Percentiles rank a stretch among this genome's conserved stretches.
These are phyloP conservation scores for Phragmatobia fuliginosa DNA, from an alignment of 2,888 invertebrate genomes.

Conservation along the genomic window DNA sequence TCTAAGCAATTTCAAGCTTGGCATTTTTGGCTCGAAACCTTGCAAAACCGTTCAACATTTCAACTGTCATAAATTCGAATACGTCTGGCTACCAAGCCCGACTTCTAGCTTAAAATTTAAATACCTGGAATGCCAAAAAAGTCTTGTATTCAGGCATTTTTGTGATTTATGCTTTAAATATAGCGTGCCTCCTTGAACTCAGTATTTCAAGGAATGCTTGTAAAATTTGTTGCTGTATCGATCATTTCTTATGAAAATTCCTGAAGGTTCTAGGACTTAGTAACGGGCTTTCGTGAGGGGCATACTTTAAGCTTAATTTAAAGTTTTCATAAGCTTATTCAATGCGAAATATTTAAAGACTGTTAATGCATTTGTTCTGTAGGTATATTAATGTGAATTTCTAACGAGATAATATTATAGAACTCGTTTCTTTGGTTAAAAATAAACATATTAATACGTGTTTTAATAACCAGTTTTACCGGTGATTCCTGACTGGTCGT, in stretches of 20 bases:
- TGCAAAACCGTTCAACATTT: conserved; percentile 41
- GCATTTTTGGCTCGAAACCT: conserved; percentile 42
- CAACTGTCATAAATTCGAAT: conserved; percentile 55
- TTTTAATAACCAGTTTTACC: not conserved
- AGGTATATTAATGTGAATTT: not conserved
- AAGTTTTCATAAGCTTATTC: not conserved
- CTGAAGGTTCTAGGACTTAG: conserved; percentile 52
- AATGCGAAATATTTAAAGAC: too few relatives aligned
- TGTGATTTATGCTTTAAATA: conserved; percentile 74
- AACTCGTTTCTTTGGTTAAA: not conserved
- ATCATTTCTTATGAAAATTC: conserved; percentile 61
- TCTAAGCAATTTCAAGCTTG: conserved; percentile 31
- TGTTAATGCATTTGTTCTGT: not conserved
- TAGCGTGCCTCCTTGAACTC: conserved; percentile 72
- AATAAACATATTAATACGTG: not conserved
- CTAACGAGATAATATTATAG: not conserved
- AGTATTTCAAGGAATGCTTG: conserved; percentile 73
- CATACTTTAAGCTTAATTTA: conserved; percentile 31
- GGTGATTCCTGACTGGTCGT: not conserved
- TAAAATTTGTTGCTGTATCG: conserved; percentile 75
- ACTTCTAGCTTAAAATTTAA: conserved; percentile 68
- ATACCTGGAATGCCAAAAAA: conserved; percentile 56
- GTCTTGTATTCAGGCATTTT: conserved; percentile 53
- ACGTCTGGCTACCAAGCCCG: conserved; percentile 57
- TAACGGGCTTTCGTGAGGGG: conserved; percentile 40